A percentile compares a stretch with the other conserved stretches of the same genome.
phyloP scores from a whole-genome alignment of 2,113 vertebrate genomes.

The Periophthalmodon schlosseri region DNA sequence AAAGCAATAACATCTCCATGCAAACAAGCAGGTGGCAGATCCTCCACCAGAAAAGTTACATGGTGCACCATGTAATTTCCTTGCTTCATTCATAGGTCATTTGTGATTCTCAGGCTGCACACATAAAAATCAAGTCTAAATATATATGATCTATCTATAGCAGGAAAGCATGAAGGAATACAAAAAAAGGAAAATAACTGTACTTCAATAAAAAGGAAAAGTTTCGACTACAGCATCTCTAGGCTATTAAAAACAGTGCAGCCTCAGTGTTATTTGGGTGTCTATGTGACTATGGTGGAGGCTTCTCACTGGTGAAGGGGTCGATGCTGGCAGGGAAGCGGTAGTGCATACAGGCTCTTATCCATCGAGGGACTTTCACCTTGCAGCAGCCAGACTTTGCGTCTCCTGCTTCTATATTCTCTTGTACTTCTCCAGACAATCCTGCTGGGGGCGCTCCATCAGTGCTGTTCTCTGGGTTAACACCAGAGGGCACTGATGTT shows the following conservation, averaged over 20 bases:
- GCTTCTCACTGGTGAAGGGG: slow-evolving; percentile 90
- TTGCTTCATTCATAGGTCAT: background rate
- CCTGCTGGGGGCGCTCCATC: slow-evolving; percentile 40
- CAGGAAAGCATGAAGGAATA: background rate
- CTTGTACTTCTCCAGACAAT: slow-evolving; percentile 17
- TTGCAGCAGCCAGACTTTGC: slow-evolving; percentile 81
- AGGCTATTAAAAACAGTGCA: background rate
- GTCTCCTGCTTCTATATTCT: slow-evolving; percentile 18
- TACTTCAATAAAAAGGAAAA: background rate
- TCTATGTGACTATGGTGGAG: slow-evolving; percentile 1
- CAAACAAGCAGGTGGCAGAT: background rate
- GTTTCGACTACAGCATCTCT: no score
- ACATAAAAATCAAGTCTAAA: background rate
- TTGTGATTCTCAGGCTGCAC: background rate
- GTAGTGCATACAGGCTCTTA: slow-evolving; percentile 68
- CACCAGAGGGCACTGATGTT: slow-evolving; percentile 53
- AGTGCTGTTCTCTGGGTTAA: background rate
- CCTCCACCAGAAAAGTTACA: background rate
- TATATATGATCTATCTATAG: background rate
- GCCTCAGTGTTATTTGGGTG: background rate
- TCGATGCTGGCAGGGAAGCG: slow-evolving; percentile 92
- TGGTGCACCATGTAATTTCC: background rate
- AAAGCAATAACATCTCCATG: background rate
- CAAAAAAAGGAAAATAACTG: background rate
- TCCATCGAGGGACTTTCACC: slow-evolving; percentile 78